These are phyloP conservation scores for Fregata magnificens DNA, from an alignment of 2,113 vertebrate genomes.

Conservation along the genomic window DNA sequence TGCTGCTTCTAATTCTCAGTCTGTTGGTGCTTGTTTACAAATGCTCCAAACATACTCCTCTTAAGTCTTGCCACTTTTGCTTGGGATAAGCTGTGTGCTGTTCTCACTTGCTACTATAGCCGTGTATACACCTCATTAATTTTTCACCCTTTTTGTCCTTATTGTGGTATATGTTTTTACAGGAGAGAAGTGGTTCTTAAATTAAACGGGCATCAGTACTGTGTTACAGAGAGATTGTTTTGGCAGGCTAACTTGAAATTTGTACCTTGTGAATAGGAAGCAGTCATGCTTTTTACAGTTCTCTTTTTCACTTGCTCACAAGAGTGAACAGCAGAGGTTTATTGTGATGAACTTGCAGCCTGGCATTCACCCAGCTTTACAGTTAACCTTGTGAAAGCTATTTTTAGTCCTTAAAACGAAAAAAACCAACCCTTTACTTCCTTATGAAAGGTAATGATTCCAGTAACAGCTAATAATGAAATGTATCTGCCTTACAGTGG, in stretches of 20 bases:
- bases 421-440: background rate
- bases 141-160: background rate
- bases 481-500: slow-evolving; percentile 75
- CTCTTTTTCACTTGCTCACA: background rate
- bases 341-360: background rate
- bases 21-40: background rate
- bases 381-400: background rate
- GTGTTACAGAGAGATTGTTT: background rate
- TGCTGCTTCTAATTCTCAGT: background rate
- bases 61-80: background rate
- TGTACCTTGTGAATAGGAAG: background rate
- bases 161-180: background rate
- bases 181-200: background rate
- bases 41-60: background rate
- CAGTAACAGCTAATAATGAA: background rate
- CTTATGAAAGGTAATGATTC: background rate
- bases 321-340: background rate
- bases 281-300: background rate
- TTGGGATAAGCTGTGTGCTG: background rate
- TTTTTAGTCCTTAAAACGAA: background rate
- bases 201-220: too few relatives aligned
- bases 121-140: background rate
- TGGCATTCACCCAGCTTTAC: background rate
- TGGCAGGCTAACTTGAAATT: background rate
- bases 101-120: background rate